Percentiles rank a stretch among this genome's conserved stretches.
Evolutionary conservation across 2,113 vertebrate species (phyloP).

Genomic region (Peromyscus leucopus): DNA sequence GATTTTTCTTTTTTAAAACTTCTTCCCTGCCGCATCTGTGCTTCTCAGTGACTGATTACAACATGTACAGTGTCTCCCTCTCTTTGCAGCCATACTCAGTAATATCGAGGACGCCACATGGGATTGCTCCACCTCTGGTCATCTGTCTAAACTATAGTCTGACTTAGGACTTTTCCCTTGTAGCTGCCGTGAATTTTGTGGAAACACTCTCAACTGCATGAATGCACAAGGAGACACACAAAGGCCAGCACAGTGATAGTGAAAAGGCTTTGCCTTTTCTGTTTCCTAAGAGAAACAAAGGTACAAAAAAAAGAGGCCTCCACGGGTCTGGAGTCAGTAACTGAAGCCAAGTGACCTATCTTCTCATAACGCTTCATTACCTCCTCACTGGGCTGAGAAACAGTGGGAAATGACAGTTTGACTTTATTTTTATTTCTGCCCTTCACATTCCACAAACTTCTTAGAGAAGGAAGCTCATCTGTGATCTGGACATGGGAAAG

Average conservation of each 20-base stretch:
- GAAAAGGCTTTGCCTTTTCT: background rate
- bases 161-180: conserved; percentile 37
- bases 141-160: background rate
- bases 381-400: conserved; percentile 41
- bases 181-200: conserved; percentile 39
- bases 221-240: conserved; percentile 21
- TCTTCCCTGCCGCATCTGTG: background rate
- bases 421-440: conserved; percentile 58
- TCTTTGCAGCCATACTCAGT: background rate
- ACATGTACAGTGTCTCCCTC: background rate
- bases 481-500: background rate
- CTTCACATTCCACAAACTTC: background rate
- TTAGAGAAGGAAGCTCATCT: conserved; percentile 54
- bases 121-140: background rate
- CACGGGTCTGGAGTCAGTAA: background rate
- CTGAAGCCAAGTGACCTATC: background rate
- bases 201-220: conserved; percentile 30
- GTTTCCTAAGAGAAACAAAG: conserved; percentile 50
- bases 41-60: background rate
- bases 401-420: conserved; percentile 44
- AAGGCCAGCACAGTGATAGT: background rate
- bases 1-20: background rate
- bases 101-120: background rate
- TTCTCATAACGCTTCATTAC: background rate
- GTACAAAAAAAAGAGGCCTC: conserved; percentile 22